Percentiles rank a stretch among this genome's conserved stretches.
Evolutionary conservation across 2,113 vertebrate species (phyloP).

Genomic region (Urocynchramus pylzowi): DNA sequence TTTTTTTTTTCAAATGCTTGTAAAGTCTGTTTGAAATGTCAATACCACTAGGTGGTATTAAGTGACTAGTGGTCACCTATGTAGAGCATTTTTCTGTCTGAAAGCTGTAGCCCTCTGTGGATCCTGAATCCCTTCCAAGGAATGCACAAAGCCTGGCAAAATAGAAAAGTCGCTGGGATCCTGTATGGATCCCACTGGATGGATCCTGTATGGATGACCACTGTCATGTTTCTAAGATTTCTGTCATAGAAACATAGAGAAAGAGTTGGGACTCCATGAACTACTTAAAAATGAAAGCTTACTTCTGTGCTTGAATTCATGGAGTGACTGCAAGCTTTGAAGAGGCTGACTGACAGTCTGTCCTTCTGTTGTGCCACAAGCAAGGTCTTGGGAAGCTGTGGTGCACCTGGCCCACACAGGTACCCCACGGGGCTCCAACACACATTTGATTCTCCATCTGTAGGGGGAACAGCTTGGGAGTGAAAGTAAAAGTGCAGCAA

Average conservation of each 20-base stretch:
- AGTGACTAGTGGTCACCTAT: background rate
- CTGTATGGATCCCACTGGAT: no score
- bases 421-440: fast-evolving
- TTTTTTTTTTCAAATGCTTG: background rate
- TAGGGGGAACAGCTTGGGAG: background rate
- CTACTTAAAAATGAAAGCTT: background rate
- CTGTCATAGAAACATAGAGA: background rate
- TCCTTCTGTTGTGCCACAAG: fast-evolving
- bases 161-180: background rate
- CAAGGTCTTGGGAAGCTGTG: background rate
- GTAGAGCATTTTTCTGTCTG: background rate
- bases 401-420: background rate
- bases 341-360: background rate
- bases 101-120: background rate
- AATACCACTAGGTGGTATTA: background rate
- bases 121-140: background rate
- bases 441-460: background rate
- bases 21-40: background rate
- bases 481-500: background rate
- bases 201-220: no score
- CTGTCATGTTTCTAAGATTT: background rate
- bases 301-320: background rate
- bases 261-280: background rate
- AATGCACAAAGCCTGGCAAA: background rate
- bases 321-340: background rate